Percentiles rank a stretch among this genome's conserved stretches.
Conservation (phyloP, 2,888 invertebrate genomes). For the Ennomos fuscantarius region DNA sequence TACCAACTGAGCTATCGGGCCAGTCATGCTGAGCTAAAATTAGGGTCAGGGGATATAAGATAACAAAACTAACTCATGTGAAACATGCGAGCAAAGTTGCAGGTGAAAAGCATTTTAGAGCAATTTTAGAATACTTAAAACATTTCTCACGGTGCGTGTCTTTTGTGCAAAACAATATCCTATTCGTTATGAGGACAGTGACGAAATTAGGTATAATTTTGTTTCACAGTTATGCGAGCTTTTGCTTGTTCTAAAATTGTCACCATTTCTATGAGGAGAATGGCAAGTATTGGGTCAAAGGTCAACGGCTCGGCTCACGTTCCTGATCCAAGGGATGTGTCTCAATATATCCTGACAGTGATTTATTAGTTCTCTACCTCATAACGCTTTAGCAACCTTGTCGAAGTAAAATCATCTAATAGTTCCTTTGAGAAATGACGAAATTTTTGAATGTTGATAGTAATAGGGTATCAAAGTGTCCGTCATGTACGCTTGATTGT, state of each 20-base stretch:
- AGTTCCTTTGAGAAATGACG: background rate
- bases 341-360: constrained; percentile 47
- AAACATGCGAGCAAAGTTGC: background rate
- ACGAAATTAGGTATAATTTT: constrained; percentile 21
- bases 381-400: constrained; percentile 15
- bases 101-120: background rate
- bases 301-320: constrained; percentile 37
- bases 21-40: too few species aligned
- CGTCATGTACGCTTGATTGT: constrained; percentile 12
- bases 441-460: background rate
- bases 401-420: constrained; percentile 9
- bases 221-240: constrained; percentile 12
- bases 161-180: constrained; percentile 18
- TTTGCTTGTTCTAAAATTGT: constrained; percentile 23
- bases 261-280: constrained; percentile 10
- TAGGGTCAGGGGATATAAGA: too few species aligned
- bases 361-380: constrained; percentile 45
- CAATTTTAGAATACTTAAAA: constrained; percentile 8
- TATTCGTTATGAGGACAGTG: constrained; percentile 13
- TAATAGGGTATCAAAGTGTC: constrained; percentile 5
- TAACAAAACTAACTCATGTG: background rate
- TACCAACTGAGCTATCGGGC: too few species aligned
- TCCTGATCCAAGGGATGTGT: constrained; percentile 38
- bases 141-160: constrained; percentile 19
- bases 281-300: constrained; percentile 41